phyloP scores from a whole-genome alignment of 2,113 vertebrate species.

The Mormyrus lacerda region DNA sequence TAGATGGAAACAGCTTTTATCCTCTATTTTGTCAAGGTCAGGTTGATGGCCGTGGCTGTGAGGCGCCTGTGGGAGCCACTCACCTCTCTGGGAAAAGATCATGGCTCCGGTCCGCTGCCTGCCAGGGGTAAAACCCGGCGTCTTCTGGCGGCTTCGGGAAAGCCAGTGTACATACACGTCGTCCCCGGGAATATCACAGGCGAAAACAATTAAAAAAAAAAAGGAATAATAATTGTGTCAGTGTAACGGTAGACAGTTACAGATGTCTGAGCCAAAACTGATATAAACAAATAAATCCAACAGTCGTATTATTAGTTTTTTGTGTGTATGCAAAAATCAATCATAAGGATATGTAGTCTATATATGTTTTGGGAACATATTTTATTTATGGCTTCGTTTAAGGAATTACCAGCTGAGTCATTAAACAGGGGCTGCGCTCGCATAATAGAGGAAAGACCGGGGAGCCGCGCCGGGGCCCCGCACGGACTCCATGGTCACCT shows the following conservation, averaged over 20 bases:
- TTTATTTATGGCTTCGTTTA: background rate
- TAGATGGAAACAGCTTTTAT: background rate
- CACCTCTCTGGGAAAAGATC: background rate
- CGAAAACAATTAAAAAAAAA: background rate
- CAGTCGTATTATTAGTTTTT: background rate
- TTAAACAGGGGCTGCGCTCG: background rate
- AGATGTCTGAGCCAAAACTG: background rate
- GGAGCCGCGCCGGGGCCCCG: constrained; percentile 16
- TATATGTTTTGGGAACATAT: background rate
- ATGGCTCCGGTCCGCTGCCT: background rate
- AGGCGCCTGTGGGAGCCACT: background rate
- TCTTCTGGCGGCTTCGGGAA: background rate
- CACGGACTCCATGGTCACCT: constrained; percentile 40
- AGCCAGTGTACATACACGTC: background rate
- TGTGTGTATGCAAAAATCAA: background rate
- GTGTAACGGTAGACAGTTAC: background rate
- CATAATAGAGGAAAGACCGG: background rate
- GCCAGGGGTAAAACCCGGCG: no score
- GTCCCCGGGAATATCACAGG: background rate
- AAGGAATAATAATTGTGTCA: background rate
- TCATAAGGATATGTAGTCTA: background rate
- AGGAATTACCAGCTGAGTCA: background rate
- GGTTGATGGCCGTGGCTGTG: background rate
- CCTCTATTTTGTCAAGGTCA: background rate
- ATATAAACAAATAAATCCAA: background rate